Base-by-base conservation (phyloP, 2,113 vertebrate species). In the Hippocampus mohnikei region DNA sequence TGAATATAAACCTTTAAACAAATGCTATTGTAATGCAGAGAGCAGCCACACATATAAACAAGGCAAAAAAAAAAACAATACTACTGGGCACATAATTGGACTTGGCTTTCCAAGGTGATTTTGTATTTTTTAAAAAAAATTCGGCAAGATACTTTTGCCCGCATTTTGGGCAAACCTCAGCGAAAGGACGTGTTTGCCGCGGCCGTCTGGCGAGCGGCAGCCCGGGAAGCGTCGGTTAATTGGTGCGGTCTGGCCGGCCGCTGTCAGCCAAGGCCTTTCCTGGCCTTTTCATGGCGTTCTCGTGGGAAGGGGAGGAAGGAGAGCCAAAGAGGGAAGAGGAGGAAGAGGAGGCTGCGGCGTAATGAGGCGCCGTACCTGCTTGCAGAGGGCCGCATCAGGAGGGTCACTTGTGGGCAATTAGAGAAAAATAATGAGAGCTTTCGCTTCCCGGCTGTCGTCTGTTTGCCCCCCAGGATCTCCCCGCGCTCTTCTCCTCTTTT, bases 351-450 rank as follows among this genome's bases (percentile, higher is more conserved):
- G 83, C 82, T 81, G 80, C 78, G 84, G 27, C 73, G 81, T 91
- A 91, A 91, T 90, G 90, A 90, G 90, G 82, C 85, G 68, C 77
- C 76, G 82, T 84, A 87, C 86, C 85, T 89, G 87, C 88, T 69
- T 88, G 86, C 84, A 82, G 77, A 77, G 75, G 75, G 80, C 83
- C 71, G 78, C 78, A 83, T 80, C 86, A 80, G 85, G 86, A 86
- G 90, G 90, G 90, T 90, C 87, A 89, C 89, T 89, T 80, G 84
- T 90, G 89, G 88, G 86, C 90, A 91, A 90, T 91, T 91, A 91
- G 85, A 79, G 81, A 85, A 84, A 88, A 90, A 91, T 91, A 91
- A 91, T 89, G 89, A 91, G 88, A 80, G 81, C 81, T 85, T 85
- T 87, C 86, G 84, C 83, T 81, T 79, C 74, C 81, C 78, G 74